phyloP scores from a whole-genome alignment of 2,888 invertebrate species.

The Myopa testacea region DNA sequence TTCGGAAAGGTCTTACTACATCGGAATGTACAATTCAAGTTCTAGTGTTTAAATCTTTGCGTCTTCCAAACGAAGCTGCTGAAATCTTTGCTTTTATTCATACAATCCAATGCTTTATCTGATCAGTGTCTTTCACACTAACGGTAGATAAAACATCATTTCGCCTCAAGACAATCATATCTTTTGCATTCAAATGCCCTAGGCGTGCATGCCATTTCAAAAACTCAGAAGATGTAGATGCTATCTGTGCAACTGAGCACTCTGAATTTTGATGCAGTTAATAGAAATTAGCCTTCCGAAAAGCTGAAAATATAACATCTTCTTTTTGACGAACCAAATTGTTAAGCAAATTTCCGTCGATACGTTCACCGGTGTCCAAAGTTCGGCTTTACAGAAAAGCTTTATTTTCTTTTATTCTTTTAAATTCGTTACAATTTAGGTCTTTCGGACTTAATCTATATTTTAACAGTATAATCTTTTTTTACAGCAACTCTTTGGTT shows the following conservation, averaged over 20 bases:
- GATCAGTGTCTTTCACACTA: conserved; percentile 25
- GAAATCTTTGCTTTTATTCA: conserved; percentile 42
- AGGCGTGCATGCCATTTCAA: conserved; percentile 22
- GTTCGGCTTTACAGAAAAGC: too few species aligned
- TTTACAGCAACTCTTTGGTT: too few species aligned
- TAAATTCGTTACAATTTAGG: too few species aligned
- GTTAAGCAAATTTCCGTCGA: too few species aligned
- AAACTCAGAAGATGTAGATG: neutral
- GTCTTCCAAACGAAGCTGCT: conserved; percentile 35
- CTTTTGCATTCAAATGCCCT: conserved; percentile 41
- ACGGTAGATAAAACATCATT: conserved; percentile 29
- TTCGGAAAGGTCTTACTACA: too few species aligned
- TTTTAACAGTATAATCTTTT: too few species aligned
- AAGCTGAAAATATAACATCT: conserved; percentile 34
- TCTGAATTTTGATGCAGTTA: neutral
- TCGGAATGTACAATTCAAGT: conserved; percentile 21
- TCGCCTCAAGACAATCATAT: conserved; percentile 34
- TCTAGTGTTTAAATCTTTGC: conserved; percentile 1
- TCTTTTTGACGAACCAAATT: conserved; percentile 4
- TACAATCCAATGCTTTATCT: conserved; percentile 28
- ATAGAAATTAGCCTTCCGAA: conserved; percentile 41
- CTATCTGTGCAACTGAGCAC: neutral
- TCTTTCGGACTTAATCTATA: too few species aligned
- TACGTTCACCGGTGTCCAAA: too few species aligned
- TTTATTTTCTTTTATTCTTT: too few species aligned